Percentiles rank a stretch among this genome's conserved stretches.
phyloP scores from a whole-genome alignment of 2,113 vertebrate species.

The Bufo gargarizans region DNA sequence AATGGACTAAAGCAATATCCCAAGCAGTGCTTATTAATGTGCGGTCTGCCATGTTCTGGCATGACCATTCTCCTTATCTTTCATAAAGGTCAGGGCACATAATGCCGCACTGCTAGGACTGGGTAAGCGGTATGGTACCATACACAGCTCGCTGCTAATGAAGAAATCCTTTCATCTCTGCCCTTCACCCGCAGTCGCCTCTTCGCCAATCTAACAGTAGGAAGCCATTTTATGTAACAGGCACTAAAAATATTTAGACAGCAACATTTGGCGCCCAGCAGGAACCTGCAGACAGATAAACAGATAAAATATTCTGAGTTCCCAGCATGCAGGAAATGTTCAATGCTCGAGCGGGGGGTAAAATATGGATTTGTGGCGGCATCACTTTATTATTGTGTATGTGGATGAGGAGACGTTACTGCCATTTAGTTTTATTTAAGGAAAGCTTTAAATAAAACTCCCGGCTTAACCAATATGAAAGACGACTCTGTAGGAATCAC shows the following conservation, averaged over 20 bases:
- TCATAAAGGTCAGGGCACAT: constrained; percentile 35
- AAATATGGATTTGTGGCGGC: constrained; percentile 1
- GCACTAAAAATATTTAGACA: constrained; percentile 57
- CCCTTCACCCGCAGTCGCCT: constrained; percentile 26
- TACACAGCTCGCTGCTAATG: neutral
- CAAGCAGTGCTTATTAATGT: neutral
- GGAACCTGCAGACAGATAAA: constrained; percentile 49
- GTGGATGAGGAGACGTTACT: neutral
- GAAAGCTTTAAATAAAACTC: neutral
- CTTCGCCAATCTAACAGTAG: constrained; percentile 29
- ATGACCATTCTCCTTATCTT: constrained; percentile 7
- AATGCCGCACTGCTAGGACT: neutral
- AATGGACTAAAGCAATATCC: neutral
- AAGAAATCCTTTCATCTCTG: constrained; percentile 37
- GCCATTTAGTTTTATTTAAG: neutral
- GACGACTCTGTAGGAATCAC: neutral
- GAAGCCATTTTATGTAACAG: constrained; percentile 35
- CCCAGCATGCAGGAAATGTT: constrained; percentile 44
- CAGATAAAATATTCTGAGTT: constrained; percentile 54
- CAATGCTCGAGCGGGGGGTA: neutral
- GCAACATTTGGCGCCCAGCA: constrained; percentile 51
- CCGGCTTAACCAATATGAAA: neutral
- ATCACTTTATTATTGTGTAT: neutral
- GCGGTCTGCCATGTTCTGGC: constrained; percentile 1
- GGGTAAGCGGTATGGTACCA: neutral